Percentiles rank a stretch among this genome's conserved stretches.
phyloP scores from a whole-genome alignment of 2,888 invertebrate species.

The Pyrgus malvae region DNA sequence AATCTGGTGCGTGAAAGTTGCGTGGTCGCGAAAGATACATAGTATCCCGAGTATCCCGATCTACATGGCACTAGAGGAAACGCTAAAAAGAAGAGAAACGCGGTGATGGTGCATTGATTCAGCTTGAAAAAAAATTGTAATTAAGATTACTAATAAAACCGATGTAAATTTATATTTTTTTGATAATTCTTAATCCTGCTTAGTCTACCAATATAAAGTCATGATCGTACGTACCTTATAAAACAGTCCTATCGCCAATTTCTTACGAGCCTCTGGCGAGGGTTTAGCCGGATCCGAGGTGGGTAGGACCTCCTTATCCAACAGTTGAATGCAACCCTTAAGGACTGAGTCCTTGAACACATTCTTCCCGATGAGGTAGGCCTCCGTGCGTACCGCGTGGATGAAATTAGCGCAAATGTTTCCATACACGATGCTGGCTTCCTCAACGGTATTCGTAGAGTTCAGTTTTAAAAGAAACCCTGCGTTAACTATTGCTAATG shows the following conservation, averaged over 20 bases:
- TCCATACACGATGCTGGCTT: constrained; percentile 84
- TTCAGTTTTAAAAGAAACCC: constrained; percentile 84
- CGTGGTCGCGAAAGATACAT: no score
- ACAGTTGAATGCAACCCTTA: constrained; percentile 71
- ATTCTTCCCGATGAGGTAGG: constrained; percentile 68
- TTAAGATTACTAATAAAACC: no score
- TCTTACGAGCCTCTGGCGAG: constrained; percentile 85
- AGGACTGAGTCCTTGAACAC: constrained; percentile 62
- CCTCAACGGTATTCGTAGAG: constrained; percentile 46
- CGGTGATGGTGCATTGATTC: no score
- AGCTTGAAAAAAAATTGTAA: no score
- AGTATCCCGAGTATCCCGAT: no score
- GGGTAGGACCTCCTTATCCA: constrained; percentile 84
- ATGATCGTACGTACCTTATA: constrained; percentile 85
- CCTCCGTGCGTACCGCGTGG: constrained; percentile 83
- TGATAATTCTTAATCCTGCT: no score
- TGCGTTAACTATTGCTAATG: constrained; percentile 89
- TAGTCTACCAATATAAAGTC: no score
- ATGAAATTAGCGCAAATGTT: constrained; percentile 81
- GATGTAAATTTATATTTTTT: no score
- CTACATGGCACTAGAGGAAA: no score
- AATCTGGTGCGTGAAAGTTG: no score
- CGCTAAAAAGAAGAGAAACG: no score
- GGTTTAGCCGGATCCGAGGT: constrained; percentile 84
- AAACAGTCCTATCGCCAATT: constrained; percentile 87